Evolutionary conservation across 2,113 vertebrate species (phyloP).

Genomic region (Pseudorasbora parva): DNA sequence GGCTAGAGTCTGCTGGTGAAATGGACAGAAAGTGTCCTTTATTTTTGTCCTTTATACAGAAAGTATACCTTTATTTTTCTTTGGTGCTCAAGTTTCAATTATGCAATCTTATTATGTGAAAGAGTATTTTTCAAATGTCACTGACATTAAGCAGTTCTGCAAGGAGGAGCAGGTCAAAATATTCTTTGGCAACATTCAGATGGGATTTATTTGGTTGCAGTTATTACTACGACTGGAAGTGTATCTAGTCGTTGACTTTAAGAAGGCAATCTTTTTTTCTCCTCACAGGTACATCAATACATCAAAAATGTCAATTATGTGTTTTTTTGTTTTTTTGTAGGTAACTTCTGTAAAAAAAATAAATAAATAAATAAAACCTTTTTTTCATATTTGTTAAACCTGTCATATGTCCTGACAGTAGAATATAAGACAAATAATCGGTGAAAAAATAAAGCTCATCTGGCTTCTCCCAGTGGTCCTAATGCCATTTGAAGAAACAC

Average conservation of each 20-base stretch:
- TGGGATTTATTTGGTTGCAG: not conserved
- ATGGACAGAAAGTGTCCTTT: not conserved
- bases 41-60: no score
- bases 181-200: not conserved
- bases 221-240: not conserved
- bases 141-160: not conserved
- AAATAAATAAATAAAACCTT: no score
- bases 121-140: conserved; percentile 15
- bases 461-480: no score
- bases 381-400: no score
- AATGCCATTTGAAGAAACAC: no score
- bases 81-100: not conserved
- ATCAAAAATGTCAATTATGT: no score
- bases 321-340: no score
- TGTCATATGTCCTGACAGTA: no score
- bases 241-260: not conserved
- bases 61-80: not conserved
- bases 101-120: conserved; percentile 2
- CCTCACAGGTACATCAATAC: not conserved
- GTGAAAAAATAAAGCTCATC: no score
- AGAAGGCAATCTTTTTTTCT: not conserved
- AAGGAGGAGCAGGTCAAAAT: not conserved
- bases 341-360: no score
- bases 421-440: no score
- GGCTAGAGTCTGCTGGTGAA: not conserved